These are phyloP conservation scores for Formica aserva DNA, from an alignment of 2,888 invertebrate genomes.

Conservation along the genomic window DNA sequence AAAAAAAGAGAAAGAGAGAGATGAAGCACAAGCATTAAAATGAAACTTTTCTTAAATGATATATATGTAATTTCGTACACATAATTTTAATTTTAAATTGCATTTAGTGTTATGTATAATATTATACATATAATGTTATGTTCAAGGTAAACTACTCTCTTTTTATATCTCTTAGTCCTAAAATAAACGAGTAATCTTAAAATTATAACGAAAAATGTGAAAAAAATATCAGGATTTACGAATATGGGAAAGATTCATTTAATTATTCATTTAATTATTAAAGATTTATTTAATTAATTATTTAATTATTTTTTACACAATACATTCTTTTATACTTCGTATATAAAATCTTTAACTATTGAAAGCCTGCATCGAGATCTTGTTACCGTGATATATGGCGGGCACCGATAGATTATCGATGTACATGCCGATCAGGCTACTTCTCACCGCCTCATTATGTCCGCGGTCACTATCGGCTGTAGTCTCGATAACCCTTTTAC, in stretches of 20 bases:
- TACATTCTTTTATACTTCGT: background rate
- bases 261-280: no score
- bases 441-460: constrained; percentile 59
- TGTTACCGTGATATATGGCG: constrained; percentile 27
- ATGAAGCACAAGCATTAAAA: constrained; percentile 18
- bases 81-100: constrained; percentile 22
- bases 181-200: background rate
- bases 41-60: constrained; percentile 9
- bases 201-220: background rate
- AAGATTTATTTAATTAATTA: no score
- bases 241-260: background rate
- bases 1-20: background rate
- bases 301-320: background rate
- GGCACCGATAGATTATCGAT: constrained; percentile 40
- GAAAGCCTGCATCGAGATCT: constrained; percentile 25
- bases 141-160: background rate
- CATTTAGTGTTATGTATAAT: background rate
- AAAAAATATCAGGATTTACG: background rate
- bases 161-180: background rate
- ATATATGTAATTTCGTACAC: background rate
- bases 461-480: constrained; percentile 29
- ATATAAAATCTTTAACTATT: background rate
- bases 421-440: constrained; percentile 12
- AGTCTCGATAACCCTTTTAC: constrained; percentile 59
- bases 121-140: background rate